Conservation (phyloP, 2,888 invertebrate species). For the Augochlorella aurata region DNA sequence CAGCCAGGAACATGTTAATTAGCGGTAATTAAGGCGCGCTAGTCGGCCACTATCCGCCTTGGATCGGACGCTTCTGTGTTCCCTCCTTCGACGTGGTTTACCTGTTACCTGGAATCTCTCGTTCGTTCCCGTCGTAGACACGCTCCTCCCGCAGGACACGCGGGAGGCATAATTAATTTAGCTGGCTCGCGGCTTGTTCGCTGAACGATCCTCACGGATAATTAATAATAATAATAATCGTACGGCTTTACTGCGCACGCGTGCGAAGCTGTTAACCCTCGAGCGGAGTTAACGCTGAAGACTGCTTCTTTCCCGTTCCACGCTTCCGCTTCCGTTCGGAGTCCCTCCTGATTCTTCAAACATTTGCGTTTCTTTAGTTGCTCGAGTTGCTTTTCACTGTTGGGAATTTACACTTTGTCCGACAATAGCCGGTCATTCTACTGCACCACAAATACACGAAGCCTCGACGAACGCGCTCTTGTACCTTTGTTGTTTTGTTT, state of each 20-base stretch:
- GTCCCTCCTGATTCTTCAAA: background rate
- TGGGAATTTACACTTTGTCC: no score
- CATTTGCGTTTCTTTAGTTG: background rate
- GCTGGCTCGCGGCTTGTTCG: slow-evolving; percentile 69
- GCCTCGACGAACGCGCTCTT: no score
- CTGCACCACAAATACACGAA: no score
- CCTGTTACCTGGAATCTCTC: slow-evolving; percentile 49
- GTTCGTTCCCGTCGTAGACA: slow-evolving; percentile 34
- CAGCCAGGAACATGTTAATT: slow-evolving; percentile 65
- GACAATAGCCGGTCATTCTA: no score
- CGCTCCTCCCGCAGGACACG: slow-evolving; percentile 42
- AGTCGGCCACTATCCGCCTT: slow-evolving; percentile 31
- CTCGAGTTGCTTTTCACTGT: no score
- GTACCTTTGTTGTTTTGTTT: no score
- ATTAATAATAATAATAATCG: slow-evolving; percentile 46
- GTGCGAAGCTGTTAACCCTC: slow-evolving; percentile 7
- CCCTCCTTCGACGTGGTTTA: slow-evolving; percentile 36
- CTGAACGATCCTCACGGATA: slow-evolving; percentile 61
- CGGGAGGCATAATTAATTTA: slow-evolving; percentile 70
- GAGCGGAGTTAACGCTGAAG: background rate
- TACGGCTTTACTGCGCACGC: background rate
- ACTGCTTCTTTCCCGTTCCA: background rate
- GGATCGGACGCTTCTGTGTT: slow-evolving; percentile 40
- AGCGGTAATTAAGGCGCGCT: slow-evolving; percentile 65
- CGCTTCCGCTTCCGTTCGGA: background rate